Evolutionary conservation across 2,113 vertebrate species (phyloP).

Genomic region (Sialia sialis): DNA sequence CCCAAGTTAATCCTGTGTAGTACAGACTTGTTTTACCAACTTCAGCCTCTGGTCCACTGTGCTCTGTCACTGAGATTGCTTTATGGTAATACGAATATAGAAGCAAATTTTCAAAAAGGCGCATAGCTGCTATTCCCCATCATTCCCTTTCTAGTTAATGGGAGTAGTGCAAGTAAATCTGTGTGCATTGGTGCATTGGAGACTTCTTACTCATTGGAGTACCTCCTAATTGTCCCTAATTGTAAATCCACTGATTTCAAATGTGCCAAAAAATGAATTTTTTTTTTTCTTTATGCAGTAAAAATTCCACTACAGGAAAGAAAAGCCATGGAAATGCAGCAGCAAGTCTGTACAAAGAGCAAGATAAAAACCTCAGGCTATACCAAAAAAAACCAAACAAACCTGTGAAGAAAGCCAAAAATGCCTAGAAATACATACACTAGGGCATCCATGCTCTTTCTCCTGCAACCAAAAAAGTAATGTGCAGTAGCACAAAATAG

Average conservation of each 20-base stretch:
- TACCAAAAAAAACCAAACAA: not conserved
- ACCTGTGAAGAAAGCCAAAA: not conserved
- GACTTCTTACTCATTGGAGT: not conserved
- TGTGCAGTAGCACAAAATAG: not conserved
- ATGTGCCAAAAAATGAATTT: not conserved
- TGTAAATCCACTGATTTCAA: not conserved
- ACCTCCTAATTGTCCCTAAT: not conserved
- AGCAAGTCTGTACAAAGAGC: slow-evolving; percentile 69
- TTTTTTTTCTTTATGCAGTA: not conserved
- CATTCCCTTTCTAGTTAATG: not conserved
- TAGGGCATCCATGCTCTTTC: not conserved
- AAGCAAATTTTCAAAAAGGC: not conserved
- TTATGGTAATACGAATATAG: not conserved
- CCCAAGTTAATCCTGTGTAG: not conserved
- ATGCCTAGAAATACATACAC: not conserved
- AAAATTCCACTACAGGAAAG: not conserved
- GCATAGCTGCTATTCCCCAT: not conserved
- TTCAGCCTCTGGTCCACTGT: not conserved
- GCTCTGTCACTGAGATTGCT: not conserved
- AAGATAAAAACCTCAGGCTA: not conserved
- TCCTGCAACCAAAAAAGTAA: slow-evolving; percentile 34
- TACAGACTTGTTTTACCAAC: slow-evolving; percentile 67
- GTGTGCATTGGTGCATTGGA: not conserved
- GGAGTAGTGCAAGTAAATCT: not conserved
- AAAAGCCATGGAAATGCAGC: not conserved